phyloP scores from a whole-genome alignment of 1,140 invertebrate genomes.

The Achatina immaculata region DNA sequence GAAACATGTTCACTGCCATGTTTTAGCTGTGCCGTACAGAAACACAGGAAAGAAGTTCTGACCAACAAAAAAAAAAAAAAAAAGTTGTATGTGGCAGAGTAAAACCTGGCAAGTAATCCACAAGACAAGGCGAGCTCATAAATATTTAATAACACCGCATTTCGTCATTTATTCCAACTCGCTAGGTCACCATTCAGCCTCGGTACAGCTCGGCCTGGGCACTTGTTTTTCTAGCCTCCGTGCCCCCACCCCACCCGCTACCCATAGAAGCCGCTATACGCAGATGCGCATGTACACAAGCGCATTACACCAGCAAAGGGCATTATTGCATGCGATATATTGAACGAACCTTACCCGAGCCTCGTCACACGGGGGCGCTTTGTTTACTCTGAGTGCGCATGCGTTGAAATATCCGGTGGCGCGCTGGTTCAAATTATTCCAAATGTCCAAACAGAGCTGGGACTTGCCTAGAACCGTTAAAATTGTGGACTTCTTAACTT shows the following conservation, averaged over 20 bases:
- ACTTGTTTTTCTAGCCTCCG: neutral
- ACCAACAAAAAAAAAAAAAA: too few relatives aligned
- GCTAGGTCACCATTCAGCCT: neutral
- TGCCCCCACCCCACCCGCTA: neutral
- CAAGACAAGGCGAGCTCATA: too few relatives aligned
- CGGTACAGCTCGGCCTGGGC: neutral
- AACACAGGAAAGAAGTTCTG: too few relatives aligned
- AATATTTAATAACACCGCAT: neutral
- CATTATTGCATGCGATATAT: conserved; percentile 19
- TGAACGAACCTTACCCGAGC: conserved; percentile 13
- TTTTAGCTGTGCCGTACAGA: too few relatives aligned
- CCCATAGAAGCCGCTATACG: neutral
- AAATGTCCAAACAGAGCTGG: neutral
- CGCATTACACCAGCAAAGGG: conserved; percentile 10
- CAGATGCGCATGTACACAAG: conserved; percentile 5
- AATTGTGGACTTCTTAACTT: too few relatives aligned
- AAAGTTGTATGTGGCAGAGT: too few relatives aligned
- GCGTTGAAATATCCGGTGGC: conserved; percentile 29
- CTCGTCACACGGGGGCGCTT: conserved; percentile 26
- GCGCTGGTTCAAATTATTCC: conserved; percentile 6
- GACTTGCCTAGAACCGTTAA: neutral
- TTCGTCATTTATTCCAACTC: conserved; percentile 3
- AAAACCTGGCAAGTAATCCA: too few relatives aligned
- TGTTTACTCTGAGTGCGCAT: conserved; percentile 31
- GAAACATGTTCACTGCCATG: too few relatives aligned